A percentile compares a stretch with the other conserved stretches of the same genome.
Conservation (phyloP, 2,888 invertebrate genomes). For the Crossocerus cetratus region DNA sequence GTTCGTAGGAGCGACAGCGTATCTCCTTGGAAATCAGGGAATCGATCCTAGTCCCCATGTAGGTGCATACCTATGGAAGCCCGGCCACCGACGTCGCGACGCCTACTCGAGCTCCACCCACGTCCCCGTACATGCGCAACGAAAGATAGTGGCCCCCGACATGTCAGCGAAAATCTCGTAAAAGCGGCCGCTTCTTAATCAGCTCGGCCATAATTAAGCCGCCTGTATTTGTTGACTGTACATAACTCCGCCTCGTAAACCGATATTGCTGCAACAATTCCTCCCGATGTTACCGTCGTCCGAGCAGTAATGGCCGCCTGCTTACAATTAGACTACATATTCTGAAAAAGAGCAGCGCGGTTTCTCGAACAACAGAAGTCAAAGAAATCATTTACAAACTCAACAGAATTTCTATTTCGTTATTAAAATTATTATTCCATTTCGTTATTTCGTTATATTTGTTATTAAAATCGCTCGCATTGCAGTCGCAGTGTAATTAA, state of each 20-base stretch:
- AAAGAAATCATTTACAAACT: too few species aligned
- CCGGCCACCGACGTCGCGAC: slow-evolving; percentile 57
- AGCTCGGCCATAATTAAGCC: slow-evolving; percentile 56
- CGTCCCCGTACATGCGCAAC: slow-evolving; percentile 57
- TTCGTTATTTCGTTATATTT: too few species aligned
- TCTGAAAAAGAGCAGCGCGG: too few species aligned
- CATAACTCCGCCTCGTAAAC: slow-evolving; percentile 33
- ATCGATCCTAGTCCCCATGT: slow-evolving; percentile 49
- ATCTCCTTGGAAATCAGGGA: slow-evolving; percentile 49
- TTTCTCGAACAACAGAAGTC: too few species aligned
- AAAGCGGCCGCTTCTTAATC: slow-evolving; percentile 72
- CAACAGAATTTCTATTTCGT: too few species aligned
- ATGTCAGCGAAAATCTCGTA: slow-evolving; percentile 73
- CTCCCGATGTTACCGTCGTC: neutral
- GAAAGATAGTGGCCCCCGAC: slow-evolving; percentile 51
- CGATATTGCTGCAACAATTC: slow-evolving; percentile 17
- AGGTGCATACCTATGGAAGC: slow-evolving; percentile 41
- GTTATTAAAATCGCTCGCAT: too few species aligned
- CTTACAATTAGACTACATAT: too few species aligned
- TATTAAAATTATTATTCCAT: too few species aligned
- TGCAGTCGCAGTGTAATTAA: too few species aligned
- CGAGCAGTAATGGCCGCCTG: too few species aligned
- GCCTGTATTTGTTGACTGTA: slow-evolving; percentile 23
- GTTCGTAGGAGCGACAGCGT: slow-evolving; percentile 33
- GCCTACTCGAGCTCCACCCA: slow-evolving; percentile 60